These are phyloP conservation scores for Potamilus streckersoni DNA, from an alignment of 1,140 invertebrate species.

Conservation along the genomic window DNA sequence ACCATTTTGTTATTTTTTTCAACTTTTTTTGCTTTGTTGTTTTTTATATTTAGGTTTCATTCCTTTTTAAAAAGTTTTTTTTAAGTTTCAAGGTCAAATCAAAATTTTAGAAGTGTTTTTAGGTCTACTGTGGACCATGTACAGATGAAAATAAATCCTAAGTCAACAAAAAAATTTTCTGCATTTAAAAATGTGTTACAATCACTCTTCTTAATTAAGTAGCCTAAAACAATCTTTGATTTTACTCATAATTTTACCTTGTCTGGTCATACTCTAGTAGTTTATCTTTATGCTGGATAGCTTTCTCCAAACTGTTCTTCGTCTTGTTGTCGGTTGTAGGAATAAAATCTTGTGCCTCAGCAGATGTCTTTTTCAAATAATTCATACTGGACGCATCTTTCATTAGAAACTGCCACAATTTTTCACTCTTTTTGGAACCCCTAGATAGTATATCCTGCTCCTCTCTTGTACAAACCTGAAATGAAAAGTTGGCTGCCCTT, in stretches of 20 bases:
- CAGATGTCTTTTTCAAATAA: slow-evolving; percentile 30
- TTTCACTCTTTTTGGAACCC: slow-evolving; percentile 78
- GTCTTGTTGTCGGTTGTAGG: slow-evolving; percentile 27
- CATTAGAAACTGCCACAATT: slow-evolving; percentile 79
- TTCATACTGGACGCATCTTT: slow-evolving; percentile 63
- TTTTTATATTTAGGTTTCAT: too few species aligned
- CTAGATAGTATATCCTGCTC: slow-evolving; percentile 78
- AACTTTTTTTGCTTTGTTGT: too few species aligned
- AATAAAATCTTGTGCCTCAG: slow-evolving; percentile 27
- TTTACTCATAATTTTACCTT: slow-evolving; percentile 70
- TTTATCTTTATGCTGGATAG: slow-evolving; percentile 83
- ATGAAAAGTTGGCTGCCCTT: neutral
- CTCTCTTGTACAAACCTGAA: slow-evolving; percentile 79
- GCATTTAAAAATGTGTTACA: too few species aligned
- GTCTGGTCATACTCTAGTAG: slow-evolving; percentile 89
- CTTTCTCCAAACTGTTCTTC: slow-evolving; percentile 72
- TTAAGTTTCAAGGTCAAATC: too few species aligned
- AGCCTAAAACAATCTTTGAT: too few species aligned
- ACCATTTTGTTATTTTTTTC: too few species aligned
- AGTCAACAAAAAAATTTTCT: too few species aligned
- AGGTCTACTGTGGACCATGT: too few species aligned
- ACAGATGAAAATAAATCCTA: too few species aligned
- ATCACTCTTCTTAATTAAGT: too few species aligned
- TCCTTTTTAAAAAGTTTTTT: too few species aligned
- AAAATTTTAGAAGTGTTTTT: too few species aligned